These are phyloP conservation scores for Ammodytes marinus DNA, from an alignment of 2,113 vertebrate genomes.

Conservation along the genomic window DNA sequence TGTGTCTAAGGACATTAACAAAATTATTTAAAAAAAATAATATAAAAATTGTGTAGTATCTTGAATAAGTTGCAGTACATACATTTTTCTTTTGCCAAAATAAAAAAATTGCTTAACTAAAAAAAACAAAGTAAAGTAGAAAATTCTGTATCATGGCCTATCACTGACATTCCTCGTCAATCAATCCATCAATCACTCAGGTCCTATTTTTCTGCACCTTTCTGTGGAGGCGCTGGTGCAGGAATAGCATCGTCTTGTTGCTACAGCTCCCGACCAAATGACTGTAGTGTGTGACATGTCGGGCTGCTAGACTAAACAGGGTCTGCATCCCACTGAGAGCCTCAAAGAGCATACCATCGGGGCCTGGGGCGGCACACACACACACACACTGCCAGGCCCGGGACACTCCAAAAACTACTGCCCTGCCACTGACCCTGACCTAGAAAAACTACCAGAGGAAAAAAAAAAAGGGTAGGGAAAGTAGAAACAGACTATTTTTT, in stretches of 20 bases:
- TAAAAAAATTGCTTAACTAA: not conserved
- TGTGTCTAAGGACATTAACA: not conserved
- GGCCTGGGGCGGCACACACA: conserved; percentile 9
- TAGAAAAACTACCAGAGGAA: conserved; percentile 43
- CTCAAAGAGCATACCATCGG: conserved; percentile 60
- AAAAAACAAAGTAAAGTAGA: too few relatives aligned
- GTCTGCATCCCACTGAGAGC: conserved; percentile 70
- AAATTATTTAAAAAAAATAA: too few relatives aligned
- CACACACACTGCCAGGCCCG: conserved; percentile 32
- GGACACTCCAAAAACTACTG: conserved; percentile 33
- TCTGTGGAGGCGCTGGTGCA: conserved; percentile 28
- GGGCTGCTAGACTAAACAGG: conserved; percentile 75
- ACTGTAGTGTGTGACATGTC: conserved; percentile 70
- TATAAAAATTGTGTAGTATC: too few relatives aligned
- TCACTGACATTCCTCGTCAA: not conserved
- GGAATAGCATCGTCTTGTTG: conserved; percentile 71
- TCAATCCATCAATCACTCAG: conserved; percentile 39
- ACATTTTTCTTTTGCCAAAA: not conserved
- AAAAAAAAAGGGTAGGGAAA: conserved; percentile 11
- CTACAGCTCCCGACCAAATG: conserved; percentile 76
- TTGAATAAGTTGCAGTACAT: too few relatives aligned
- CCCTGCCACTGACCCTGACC: conserved; percentile 61
- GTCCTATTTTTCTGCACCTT: not conserved
- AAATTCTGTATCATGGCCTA: too few relatives aligned
- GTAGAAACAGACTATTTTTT: not conserved